Evolutionary conservation across 2,113 vertebrate genomes (phyloP), one percentile per base, ranked within the genome.

Genomic region (Emydocephalus ijimae): DNA sequence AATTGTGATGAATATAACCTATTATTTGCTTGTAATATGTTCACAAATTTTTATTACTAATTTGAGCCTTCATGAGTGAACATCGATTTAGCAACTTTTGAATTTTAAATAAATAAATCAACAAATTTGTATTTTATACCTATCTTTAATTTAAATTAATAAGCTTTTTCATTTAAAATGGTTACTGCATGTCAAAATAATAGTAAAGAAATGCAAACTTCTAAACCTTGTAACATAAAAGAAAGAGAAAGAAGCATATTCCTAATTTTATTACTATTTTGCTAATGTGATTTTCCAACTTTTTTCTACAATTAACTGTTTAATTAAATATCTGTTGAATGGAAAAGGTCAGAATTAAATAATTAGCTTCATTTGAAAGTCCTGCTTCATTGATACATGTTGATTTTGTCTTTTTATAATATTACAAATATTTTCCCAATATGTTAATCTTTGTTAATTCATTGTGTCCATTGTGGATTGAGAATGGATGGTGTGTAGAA

Each of bases 361-460:
- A n/a, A 3, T 85, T 91, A 52, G 34, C 20, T 91, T 52, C 52
- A 56, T 34, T 29, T 56, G 23, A 56, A 91, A 57, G 93, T 91
- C 89, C 5, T 50, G 86, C 91, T 95, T 95, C 0, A 59, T 95
- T 87, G 92, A 91, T 92, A 95, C 50, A 52, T 64, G 45, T 50
- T 52, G 55, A 34, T 55, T 74, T 54, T 29, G 55, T 23, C 85
- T 55, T 21, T 95, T 94, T 95, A 26, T 87, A 88, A 6, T 74
- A 55, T 95, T 92, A 94, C 95, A 95, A 95, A 94, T 89, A 93
- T 88, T 93, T 93, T 94, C 55, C 69, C 48, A 93, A 81, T 93
- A 43, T 74, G 86, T 52, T 89, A 95, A 74, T 87, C 93, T 95
- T 92, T 92, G 86, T 89, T 61, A 90, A 29, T n/a, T 95, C 93